phyloP scores from a whole-genome alignment of 35 echinoderm and acorn worm genomes.

The Ophioderma brevispina region DNA sequence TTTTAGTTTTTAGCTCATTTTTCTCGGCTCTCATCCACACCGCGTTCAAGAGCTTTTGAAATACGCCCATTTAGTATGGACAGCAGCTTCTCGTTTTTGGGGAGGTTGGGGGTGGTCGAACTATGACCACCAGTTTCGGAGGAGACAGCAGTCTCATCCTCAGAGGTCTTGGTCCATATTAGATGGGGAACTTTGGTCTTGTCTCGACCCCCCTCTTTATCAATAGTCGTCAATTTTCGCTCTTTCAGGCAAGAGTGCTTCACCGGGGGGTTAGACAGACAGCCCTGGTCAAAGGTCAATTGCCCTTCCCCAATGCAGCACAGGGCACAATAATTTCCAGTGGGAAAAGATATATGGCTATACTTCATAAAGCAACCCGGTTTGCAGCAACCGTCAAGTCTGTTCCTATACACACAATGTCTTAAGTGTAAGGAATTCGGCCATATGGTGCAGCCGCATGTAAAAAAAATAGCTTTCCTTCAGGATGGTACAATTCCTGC shows the following conservation, averaged over 20 bases:
- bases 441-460: too few species aligned
- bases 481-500: too few species aligned
- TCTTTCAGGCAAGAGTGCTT: background rate
- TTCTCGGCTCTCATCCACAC: background rate
- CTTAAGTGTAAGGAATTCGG: too few species aligned
- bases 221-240: background rate
- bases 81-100: background rate
- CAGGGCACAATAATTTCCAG: too few species aligned
- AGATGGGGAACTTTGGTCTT: conserved; percentile 2
- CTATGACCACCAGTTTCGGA: conserved; percentile 27
- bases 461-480: too few species aligned
- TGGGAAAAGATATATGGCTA: too few species aligned
- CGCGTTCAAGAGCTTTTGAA: background rate
- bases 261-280: too few species aligned
- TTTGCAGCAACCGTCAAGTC: too few species aligned
- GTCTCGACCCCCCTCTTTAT: background rate
- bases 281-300: too few species aligned
- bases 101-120: conserved; percentile 6
- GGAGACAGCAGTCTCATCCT: background rate
- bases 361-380: too few species aligned
- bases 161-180: conserved; percentile 12
- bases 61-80: background rate
- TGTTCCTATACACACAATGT: too few species aligned
- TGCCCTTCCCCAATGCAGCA: too few species aligned
- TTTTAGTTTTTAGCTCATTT: background rate